Conservation (phyloP, 35 echinoderm and acorn worm genomes). For the Amphiura filiformis region DNA sequence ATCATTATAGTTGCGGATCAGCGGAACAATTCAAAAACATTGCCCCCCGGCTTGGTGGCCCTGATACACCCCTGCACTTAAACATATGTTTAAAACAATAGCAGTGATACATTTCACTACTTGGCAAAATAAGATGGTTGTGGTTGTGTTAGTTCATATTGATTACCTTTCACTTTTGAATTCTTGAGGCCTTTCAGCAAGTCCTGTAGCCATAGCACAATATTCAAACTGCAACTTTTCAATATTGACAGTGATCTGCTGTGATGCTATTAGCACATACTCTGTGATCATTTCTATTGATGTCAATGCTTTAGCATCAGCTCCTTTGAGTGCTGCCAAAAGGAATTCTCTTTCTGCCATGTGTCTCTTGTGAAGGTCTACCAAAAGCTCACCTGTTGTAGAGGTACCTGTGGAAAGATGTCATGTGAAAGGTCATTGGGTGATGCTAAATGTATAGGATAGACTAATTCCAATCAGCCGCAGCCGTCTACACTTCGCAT, state of each 20-base stretch:
- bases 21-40: too few species aligned
- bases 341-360: slow-evolving; percentile 71
- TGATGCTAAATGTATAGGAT: too few species aligned
- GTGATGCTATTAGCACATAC: slow-evolving; percentile 56
- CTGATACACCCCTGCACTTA: too few species aligned
- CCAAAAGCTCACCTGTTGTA: slow-evolving; percentile 68
- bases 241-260: slow-evolving; percentile 42
- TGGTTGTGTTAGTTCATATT: too few species aligned
- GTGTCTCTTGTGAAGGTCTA: slow-evolving; percentile 83
- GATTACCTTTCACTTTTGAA: slow-evolving; percentile 70
- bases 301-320: slow-evolving; percentile 57
- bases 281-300: slow-evolving; percentile 94
- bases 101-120: too few species aligned
- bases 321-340: slow-evolving; percentile 62
- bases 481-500: too few species aligned
- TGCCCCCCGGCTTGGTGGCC: too few species aligned
- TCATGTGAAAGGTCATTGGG: background rate
- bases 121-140: too few species aligned
- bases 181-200: slow-evolving; percentile 87
- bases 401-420: slow-evolving; percentile 34
- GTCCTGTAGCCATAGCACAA: slow-evolving; percentile 71
- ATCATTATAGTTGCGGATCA: too few species aligned
- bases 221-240: slow-evolving; percentile 72
- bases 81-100: too few species aligned
- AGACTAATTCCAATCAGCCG: too few species aligned